Percentiles rank a stretch among this genome's conserved stretches.
These are phyloP conservation scores for Temnothorax nylanderi DNA, from an alignment of 1,140 invertebrate species.

Conservation along the genomic window DNA sequence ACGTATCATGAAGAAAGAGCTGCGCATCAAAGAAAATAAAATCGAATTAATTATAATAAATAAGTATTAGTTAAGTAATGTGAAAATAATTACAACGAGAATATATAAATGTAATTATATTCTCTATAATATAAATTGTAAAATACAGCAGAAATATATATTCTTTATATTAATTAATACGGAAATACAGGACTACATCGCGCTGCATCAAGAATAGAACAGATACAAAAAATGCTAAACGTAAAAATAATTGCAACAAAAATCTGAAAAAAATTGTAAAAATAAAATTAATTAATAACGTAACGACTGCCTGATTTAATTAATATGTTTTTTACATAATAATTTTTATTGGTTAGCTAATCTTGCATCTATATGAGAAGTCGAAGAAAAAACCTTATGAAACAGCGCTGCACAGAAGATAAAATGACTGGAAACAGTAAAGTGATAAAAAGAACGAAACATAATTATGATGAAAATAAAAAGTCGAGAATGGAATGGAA, in stretches of 20 bases:
- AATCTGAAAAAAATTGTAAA: not conserved
- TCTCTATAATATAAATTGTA: not conserved
- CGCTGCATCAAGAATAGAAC: not conserved
- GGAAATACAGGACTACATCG: not conserved
- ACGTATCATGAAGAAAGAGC: not conserved
- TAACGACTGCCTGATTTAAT: not conserved
- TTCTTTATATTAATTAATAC: slow-evolving; percentile 1
- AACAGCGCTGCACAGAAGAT: not conserved
- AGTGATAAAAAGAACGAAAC: not conserved
- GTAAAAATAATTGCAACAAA: slow-evolving; percentile 5
- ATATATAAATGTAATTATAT: not conserved
- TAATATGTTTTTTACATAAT: not conserved
- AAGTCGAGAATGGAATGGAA: not conserved
- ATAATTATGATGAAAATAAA: slow-evolving; percentile 36
- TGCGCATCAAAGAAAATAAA: not conserved
- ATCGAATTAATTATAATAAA: not conserved
- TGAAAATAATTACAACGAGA: slow-evolving; percentile 4
- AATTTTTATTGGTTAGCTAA: slow-evolving; percentile 19
- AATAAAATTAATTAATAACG: slow-evolving; percentile 11
- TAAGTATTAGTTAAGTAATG: not conserved
- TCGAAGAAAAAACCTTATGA: not conserved
- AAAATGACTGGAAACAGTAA: slow-evolving; percentile 11
- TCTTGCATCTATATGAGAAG: not conserved
- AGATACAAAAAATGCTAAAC: not conserved
- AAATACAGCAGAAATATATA: not conserved